A percentile compares a stretch with the other conserved stretches of the same genome.
These are phyloP conservation scores for Scyliorhinus canicula DNA, from an alignment of 2,797 vertebrate species.

Conservation along the genomic window DNA sequence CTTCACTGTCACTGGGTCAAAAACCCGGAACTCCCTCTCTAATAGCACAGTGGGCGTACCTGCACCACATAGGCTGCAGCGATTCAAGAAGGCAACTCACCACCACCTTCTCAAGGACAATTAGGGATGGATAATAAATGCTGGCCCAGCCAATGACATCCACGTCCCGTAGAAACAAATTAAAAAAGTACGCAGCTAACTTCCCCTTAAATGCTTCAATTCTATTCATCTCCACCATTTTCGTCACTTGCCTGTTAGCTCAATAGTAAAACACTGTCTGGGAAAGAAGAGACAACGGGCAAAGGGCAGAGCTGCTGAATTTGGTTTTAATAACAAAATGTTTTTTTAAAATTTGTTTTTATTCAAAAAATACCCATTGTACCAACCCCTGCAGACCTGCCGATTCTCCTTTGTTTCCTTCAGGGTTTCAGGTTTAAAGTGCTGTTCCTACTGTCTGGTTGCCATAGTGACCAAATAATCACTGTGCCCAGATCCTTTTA, in stretches of 20 bases:
- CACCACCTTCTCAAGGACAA: too few species aligned
- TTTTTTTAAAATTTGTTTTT: not conserved
- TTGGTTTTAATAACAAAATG: not conserved
- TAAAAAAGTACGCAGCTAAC: not conserved
- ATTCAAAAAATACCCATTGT: not conserved
- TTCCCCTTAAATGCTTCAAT: not conserved
- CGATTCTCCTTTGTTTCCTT: not conserved
- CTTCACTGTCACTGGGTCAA: too few species aligned
- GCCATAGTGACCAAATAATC: conserved; percentile 66
- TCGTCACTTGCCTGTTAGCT: not conserved
- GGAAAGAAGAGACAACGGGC: not conserved
- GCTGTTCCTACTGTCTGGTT: conserved; percentile 56
- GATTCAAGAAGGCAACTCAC: too few species aligned
- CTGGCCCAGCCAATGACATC: too few species aligned
- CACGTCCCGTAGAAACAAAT: too few species aligned
- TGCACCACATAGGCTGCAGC: too few species aligned
- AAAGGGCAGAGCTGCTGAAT: not conserved
- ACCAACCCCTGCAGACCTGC: not conserved
- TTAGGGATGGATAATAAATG: too few species aligned
- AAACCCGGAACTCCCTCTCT: too few species aligned
- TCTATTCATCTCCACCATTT: not conserved
- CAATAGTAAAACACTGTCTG: not conserved
- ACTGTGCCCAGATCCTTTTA: conserved; percentile 61
- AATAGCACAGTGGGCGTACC: too few species aligned
- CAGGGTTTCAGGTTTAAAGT: conserved; percentile 46